Percentiles rank a stretch among this genome's conserved stretches.
Conservation (phyloP, 2,113 vertebrate species). For the Paramisgurnus dabryanus region DNA sequence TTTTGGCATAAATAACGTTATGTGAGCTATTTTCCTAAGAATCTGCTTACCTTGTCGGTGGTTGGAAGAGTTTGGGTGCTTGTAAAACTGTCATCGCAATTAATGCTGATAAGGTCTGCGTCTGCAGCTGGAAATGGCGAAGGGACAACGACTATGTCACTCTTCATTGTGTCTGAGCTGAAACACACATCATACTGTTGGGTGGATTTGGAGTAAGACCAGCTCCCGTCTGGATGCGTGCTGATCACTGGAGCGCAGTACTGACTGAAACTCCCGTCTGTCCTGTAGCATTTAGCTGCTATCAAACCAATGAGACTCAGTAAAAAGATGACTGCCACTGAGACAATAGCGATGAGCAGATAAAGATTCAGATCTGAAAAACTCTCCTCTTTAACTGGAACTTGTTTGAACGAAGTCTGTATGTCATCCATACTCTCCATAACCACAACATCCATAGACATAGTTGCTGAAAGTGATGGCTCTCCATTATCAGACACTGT, state of each 20-base stretch:
- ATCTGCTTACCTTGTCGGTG: not conserved
- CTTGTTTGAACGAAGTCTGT: slow-evolving; percentile 70
- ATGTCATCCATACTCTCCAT: slow-evolving; percentile 56
- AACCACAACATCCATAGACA: slow-evolving; percentile 71
- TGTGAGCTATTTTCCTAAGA: too few species aligned
- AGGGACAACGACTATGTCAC: slow-evolving; percentile 39
- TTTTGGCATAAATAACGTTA: too few species aligned
- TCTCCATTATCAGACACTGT: slow-evolving; percentile 77
- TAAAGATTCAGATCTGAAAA: slow-evolving; percentile 73
- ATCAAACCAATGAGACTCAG: slow-evolving; percentile 57
- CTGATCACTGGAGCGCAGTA: slow-evolving; percentile 52
- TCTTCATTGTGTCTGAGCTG: slow-evolving; percentile 61
- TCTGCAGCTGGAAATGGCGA: slow-evolving; percentile 31
- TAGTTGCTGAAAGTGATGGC: slow-evolving; percentile 71
- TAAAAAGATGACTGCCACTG: slow-evolving; percentile 72
- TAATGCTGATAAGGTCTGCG: slow-evolving; percentile 44
- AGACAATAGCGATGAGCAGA: slow-evolving; percentile 71
- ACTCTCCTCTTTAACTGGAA: slow-evolving; percentile 55
- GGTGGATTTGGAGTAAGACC: slow-evolving; percentile 68
- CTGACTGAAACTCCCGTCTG: slow-evolving; percentile 40
- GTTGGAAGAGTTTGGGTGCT: slow-evolving; percentile 53
- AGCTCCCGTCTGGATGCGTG: slow-evolving; percentile 63
- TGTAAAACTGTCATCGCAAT: slow-evolving; percentile 47
- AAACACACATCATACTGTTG: slow-evolving; percentile 70
- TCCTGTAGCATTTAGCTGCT: slow-evolving; percentile 53